Conservation (phyloP, 2,113 vertebrate genomes). For the rat (Rattus norvegicus) region DNA sequence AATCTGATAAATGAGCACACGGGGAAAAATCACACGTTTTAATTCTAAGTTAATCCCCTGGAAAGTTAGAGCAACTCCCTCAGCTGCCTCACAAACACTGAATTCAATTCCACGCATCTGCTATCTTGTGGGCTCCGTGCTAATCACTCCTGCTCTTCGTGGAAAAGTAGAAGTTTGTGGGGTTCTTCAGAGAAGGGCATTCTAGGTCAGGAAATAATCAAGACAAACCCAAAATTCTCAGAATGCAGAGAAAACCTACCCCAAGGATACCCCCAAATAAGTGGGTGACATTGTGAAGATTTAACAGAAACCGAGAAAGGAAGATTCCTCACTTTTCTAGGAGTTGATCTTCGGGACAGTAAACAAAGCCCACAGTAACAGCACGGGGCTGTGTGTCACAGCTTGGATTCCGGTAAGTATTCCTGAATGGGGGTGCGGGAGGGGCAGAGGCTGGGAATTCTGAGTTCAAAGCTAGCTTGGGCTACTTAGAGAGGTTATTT, state of each 20-base stretch:
- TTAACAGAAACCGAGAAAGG: neutral
- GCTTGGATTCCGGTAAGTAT: neutral
- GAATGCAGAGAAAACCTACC: neutral
- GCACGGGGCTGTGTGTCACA: neutral
- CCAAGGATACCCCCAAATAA: constrained; percentile 2
- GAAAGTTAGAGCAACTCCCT: neutral
- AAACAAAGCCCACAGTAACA: neutral
- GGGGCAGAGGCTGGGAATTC: no score
- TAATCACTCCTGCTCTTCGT: neutral
- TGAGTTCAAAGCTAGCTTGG: neutral
- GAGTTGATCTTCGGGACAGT: neutral
- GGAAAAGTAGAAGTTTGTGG: neutral
- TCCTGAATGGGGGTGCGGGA: no score
- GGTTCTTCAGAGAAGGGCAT: neutral
- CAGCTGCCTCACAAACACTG: neutral
- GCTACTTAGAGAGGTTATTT: neutral
- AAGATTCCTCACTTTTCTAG: neutral
- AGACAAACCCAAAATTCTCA: neutral
- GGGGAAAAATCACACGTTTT: neutral
- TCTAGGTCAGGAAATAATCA: neutral
- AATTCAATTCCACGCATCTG: neutral
- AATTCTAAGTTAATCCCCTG: constrained; percentile 34
- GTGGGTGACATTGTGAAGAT: neutral
- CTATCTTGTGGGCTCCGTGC: neutral
- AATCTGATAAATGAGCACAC: constrained; percentile 35